Evolutionary conservation across 2,113 vertebrate species (phyloP).

Genomic region (Cathartes aura): DNA sequence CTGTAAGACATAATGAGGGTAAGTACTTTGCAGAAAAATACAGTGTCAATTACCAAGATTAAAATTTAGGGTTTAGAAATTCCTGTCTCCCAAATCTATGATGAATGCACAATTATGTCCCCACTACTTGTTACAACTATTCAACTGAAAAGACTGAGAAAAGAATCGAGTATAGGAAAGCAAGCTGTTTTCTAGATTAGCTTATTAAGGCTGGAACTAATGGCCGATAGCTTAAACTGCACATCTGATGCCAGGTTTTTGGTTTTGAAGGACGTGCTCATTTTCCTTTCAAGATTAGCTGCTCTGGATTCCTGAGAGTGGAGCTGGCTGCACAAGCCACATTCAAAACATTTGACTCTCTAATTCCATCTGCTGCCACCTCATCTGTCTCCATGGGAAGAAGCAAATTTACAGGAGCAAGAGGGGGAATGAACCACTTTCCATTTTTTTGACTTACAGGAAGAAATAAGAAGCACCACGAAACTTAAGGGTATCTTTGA

Average conservation of each 20-base stretch:
- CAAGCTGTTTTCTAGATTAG: slow-evolving; percentile 19
- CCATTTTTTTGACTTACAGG: not conserved
- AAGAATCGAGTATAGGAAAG: not conserved
- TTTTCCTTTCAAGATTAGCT: slow-evolving; percentile 40
- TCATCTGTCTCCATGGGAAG: slow-evolving; percentile 20
- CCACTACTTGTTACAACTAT: not conserved
- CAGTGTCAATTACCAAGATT: not conserved
- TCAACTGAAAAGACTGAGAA: not conserved
- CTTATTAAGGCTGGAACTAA: not conserved
- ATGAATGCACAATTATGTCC: not conserved
- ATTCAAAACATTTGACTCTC: not conserved
- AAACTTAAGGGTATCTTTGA: not conserved
- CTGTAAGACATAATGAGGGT: not conserved
- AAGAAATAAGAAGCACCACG: not conserved
- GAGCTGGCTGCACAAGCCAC: not conserved
- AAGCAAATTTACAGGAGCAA: not conserved
- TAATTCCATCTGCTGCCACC: slow-evolving; percentile 13
- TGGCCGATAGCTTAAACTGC: not conserved
- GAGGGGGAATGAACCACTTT: not conserved
- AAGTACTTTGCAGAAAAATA: not conserved
- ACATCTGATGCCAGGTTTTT: not conserved
- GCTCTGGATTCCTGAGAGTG: not conserved
- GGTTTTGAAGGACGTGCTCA: not conserved
- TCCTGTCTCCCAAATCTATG: not conserved
- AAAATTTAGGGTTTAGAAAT: not conserved